Evolutionary conservation across 2,888 invertebrate genomes (phyloP), one percentile per base, ranked within the genome.

Genomic region (Flabesymbios commensalis): DNA sequence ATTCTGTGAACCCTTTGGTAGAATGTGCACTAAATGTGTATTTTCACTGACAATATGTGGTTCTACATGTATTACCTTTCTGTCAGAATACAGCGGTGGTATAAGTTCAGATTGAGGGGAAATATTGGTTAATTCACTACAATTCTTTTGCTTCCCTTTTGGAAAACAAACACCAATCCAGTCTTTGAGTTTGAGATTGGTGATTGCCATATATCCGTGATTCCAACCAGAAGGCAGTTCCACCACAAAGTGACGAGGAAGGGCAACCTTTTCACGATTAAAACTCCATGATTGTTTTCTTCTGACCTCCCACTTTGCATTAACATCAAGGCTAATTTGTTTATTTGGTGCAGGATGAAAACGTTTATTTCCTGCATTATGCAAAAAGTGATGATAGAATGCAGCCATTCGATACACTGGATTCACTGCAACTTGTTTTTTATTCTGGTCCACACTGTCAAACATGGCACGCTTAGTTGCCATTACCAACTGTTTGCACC

Each of bases 401-500:
- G 75, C 75, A 22, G 60, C 63, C 71, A 74, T 71, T 36, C 77
- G 49, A 29, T 56, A 68, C 36, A 59, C 41, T 2, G 68, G 57
- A 31, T 56, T 66, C 3, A 66, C 60, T 1, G 68, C 69, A 26
- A 87, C 82, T 76, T 86, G 85, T 57, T 71, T 65, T 0, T 85
- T 85, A 45, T 75, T 77, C 2, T 83, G 81, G 78, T 92, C 88
- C 4, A 95, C 87, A 45, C 89, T 87, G 71, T 91, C 91, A 82
- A 94, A 95, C 7, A 96, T 84, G 54, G 91, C 89, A 71, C 90
- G 86, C 65, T 90, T 90, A 59, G 93, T 86, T 0, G 88, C 87
- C 77, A 93, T 81, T 1, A 94, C 89, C 42, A 94, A 84, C 82
- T 96, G 93, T 75, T 93, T 91, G 82, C 84, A 84, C 96, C 96